A percentile compares a stretch with the other conserved stretches of the same genome.
Conservation (phyloP, 2,797 vertebrate genomes). For the Enteromius fasciolatus region DNA sequence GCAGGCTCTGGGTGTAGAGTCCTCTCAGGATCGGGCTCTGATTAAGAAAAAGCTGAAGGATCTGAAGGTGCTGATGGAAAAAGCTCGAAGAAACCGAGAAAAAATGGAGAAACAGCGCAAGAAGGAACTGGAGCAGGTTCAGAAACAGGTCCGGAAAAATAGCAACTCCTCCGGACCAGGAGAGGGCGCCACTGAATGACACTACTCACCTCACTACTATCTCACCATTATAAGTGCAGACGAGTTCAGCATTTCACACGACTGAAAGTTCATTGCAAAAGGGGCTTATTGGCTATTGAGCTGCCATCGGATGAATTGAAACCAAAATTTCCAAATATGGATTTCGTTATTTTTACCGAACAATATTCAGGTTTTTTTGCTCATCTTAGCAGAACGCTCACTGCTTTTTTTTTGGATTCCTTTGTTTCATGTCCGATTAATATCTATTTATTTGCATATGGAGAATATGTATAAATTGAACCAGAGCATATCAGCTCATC, state of each 20-base stretch:
- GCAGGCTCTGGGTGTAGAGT: constrained; percentile 86
- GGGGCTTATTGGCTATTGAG: constrained; percentile 48
- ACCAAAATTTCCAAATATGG: constrained; percentile 49
- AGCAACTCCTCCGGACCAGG: constrained; percentile 69
- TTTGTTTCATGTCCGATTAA: constrained; percentile 64
- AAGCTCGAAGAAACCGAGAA: constrained; percentile 86
- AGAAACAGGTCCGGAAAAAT: constrained; percentile 76
- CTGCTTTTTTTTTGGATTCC: constrained; percentile 64
- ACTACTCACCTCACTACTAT: constrained; percentile 16
- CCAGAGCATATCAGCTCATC: constrained; percentile 58
- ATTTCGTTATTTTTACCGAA: constrained; percentile 38
- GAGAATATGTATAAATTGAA: constrained; percentile 54
- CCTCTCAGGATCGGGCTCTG: constrained; percentile 88
- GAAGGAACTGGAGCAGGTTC: constrained; percentile 84
- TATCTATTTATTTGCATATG: constrained; percentile 75
- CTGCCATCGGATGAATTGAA: constrained; percentile 56
- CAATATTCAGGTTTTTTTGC: constrained; percentile 49
- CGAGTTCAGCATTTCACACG: constrained; percentile 33
- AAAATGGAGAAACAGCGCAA: constrained; percentile 89
- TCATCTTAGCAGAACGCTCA: constrained; percentile 48
- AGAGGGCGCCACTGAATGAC: constrained; percentile 79
- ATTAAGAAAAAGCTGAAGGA: constrained; percentile 96
- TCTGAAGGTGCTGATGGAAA: constrained; percentile 90
- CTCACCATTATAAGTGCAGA: constrained; percentile 24
- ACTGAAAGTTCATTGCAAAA: constrained; percentile 37